Percentiles rank a stretch among this genome's conserved stretches.
Evolutionary conservation across 2,113 vertebrate species (phyloP).

Genomic region (Plecotus auritus): DNA sequence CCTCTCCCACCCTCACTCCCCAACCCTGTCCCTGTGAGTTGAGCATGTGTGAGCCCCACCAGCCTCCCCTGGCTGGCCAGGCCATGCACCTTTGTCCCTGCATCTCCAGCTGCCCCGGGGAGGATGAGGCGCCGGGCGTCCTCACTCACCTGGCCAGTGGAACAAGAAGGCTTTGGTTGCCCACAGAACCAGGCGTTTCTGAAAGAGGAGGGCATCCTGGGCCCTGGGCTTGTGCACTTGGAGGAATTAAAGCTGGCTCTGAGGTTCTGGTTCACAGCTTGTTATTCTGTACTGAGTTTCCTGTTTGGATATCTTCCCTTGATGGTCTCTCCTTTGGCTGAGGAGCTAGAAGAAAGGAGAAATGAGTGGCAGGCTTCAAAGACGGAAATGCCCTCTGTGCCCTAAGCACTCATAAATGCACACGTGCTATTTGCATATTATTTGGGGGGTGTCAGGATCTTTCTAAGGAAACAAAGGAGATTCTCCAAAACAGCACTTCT

Average conservation of each 20-base stretch:
- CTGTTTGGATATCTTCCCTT: background rate
- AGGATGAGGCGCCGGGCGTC: background rate
- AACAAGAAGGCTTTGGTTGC: background rate
- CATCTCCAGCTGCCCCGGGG: background rate
- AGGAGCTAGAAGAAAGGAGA: background rate
- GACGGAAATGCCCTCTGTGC: background rate
- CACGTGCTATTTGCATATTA: background rate
- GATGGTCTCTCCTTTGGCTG: background rate
- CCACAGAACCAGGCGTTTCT: background rate
- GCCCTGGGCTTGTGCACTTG: background rate
- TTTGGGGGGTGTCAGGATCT: background rate
- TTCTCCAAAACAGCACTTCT: background rate
- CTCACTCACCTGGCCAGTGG: background rate
- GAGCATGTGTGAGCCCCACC: background rate
- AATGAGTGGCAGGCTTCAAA: background rate
- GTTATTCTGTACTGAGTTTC: background rate
- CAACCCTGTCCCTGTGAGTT: background rate
- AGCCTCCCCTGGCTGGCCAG: background rate
- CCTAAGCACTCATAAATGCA: background rate
- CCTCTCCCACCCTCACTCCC: fast-evolving
- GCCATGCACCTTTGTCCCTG: background rate
- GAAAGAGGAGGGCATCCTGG: background rate
- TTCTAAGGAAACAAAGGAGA: background rate
- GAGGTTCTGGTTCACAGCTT: background rate
- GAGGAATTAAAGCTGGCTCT: background rate